Base-by-base conservation (phyloP, 2,797 vertebrate genomes). In the Lepus oiostolus region DNA sequence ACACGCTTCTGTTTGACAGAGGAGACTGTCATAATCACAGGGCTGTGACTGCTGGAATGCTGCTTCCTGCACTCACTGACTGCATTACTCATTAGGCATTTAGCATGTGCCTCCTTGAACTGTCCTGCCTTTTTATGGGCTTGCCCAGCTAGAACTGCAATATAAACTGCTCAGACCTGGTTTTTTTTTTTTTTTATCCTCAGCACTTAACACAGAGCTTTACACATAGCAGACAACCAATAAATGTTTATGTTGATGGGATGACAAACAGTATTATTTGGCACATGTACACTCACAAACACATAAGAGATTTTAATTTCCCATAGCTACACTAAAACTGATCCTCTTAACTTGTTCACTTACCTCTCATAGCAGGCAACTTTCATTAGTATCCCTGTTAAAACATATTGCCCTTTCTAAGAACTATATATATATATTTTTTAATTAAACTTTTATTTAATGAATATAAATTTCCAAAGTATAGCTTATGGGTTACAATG, bases 231-330 rank as follows among this genome's bases (percentile, higher is more conserved):
- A 76, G 82, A 94, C 30, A 52, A 95, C 67, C 32, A 65, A 32
- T 65, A 95, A 91, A 87, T 70, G 47, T 83, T 94, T 94, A 87
- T 22, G 32, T 72, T 80, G 67, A 91, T 80, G 74, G 68, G 50
- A 84, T 1, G 28, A 90, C 67, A 68, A 92, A 79, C 71, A 80
- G 32, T 65, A 35, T 50, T 77, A 67, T 63, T 32, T 76, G 50
- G 70, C 35, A 76, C 21, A 84, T 4, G 19, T 9, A 85, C 4
- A 85, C 22, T 63, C 16, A 85, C 16, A 47, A 16, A 24, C 52
- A 81, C 14, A 42, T 7, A 30, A 62, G 74, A 90, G 47, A 93
- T 76, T 75, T 80, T 62, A 32, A 89, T 76, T 79, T 91, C 86
- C 54, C 52, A 28, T 11, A 67, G 52, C 24, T 35, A 28, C 52